A percentile compares a stretch with the other conserved stretches of the same genome.
Evolutionary conservation across 2,113 vertebrate genomes (phyloP).

Genomic region (Crotalus tigris): DNA sequence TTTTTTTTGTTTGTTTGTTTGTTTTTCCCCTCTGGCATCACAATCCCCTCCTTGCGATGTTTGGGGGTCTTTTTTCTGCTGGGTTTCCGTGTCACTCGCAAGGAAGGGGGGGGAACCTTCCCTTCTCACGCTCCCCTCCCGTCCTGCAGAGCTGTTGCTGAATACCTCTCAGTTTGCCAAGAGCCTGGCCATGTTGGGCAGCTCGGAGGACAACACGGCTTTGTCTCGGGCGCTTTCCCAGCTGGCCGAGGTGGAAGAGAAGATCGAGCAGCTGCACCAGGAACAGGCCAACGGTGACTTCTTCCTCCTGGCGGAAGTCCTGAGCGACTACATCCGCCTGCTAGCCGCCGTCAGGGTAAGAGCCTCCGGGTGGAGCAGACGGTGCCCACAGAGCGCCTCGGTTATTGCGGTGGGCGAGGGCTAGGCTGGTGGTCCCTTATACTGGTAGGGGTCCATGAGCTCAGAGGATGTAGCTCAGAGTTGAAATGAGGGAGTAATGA

Average conservation of each 20-base stretch:
- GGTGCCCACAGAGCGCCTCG: not conserved
- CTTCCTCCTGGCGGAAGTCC: conserved; percentile 87
- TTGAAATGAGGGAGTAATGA: not conserved
- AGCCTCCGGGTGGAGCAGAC: not conserved
- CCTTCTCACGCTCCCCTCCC: conserved; percentile 1
- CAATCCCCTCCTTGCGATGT: not conserved
- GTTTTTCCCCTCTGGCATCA: not conserved
- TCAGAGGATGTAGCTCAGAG: not conserved
- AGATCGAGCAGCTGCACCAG: conserved; percentile 93
- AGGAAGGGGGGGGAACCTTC: fast-evolving
- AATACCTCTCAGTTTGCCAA: conserved; percentile 94
- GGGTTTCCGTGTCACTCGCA: not conserved
- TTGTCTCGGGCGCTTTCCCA: conserved; percentile 92
- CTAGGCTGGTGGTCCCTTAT: not conserved
- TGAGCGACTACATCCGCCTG: conserved; percentile 93
- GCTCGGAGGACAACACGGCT: conserved; percentile 96
- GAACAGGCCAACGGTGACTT: conserved; percentile 85
- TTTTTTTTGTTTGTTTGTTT: not conserved
- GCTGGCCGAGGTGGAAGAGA: conserved; percentile 96
- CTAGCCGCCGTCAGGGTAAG: conserved; percentile 88
- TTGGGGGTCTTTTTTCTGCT: not conserved
- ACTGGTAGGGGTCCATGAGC: not conserved
- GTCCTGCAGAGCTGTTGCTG: conserved; percentile 73
- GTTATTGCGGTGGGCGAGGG: not conserved
- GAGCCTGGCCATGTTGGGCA: conserved; percentile 95